A percentile compares a stretch with the other conserved stretches of the same genome.
Evolutionary conservation across 2,888 invertebrate species (phyloP).

Genomic region (Fragum fragum): DNA sequence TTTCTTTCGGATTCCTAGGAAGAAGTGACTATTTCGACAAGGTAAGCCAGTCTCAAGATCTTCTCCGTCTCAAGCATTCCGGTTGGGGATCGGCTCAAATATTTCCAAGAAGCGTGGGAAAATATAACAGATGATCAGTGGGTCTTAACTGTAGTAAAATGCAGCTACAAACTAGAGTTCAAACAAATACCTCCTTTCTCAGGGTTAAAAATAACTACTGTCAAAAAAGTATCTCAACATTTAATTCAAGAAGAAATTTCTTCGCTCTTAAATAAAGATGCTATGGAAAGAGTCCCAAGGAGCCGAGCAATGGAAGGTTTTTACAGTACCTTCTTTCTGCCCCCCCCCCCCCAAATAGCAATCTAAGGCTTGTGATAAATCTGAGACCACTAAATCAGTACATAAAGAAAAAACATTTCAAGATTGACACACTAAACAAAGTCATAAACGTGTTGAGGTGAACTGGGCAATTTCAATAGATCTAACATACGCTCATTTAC

Average conservation of each 20-base stretch:
- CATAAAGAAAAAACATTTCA: slow-evolving; percentile 51
- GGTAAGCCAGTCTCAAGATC: too few relatives aligned
- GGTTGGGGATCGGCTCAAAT: slow-evolving; percentile 37
- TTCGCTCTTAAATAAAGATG: slow-evolving; percentile 40
- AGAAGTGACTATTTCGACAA: background rate
- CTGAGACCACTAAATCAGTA: slow-evolving; percentile 52
- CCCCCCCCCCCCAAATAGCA: slow-evolving; percentile 35
- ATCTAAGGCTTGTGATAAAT: slow-evolving; percentile 41
- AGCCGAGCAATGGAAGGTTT: slow-evolving; percentile 41
- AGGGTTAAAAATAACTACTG: slow-evolving; percentile 31
- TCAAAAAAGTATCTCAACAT: background rate
- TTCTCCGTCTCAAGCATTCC: background rate
- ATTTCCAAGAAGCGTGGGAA: slow-evolving; percentile 36
- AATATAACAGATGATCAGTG: slow-evolving; percentile 46
- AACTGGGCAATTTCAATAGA: slow-evolving; percentile 54
- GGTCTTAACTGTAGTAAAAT: slow-evolving; percentile 37
- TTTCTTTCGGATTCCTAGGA: background rate
- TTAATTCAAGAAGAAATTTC: slow-evolving; percentile 39
- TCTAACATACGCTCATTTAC: slow-evolving; percentile 52
- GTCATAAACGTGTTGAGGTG: slow-evolving; percentile 36
- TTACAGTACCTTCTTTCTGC: slow-evolving; percentile 55
- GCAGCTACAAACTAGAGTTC: slow-evolving; percentile 40
- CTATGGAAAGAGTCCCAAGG: slow-evolving; percentile 41
- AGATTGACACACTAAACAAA: slow-evolving; percentile 50
- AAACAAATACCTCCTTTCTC: slow-evolving; percentile 23